Base-by-base conservation (phyloP, 2,113 vertebrate genomes). In the Symphodus melops region DNA sequence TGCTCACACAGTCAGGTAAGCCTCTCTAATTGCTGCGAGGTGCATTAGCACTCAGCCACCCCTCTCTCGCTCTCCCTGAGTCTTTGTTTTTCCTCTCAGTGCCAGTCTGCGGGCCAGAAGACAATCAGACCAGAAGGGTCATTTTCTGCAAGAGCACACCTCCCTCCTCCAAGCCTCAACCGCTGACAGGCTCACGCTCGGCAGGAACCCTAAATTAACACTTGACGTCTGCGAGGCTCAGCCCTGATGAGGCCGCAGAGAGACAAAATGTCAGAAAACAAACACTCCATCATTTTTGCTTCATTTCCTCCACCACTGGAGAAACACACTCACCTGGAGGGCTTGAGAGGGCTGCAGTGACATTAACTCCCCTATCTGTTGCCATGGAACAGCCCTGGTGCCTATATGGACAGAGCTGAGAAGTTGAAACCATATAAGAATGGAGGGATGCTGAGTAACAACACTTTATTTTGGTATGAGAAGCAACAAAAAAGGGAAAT, bases 141-240 rank as follows among this genome's bases (percentile, higher is more conserved):
- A 94, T 96, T 96, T 97, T 96, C 94, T 96, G 93, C 93, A 94
- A 95, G 94, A 96, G 94, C 94, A 95, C 93, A 95, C 94, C 95
- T 95, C 92, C 93, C 91, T 89, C 92, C 93, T 95, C 92, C 92
- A 89, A 95, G 94, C 92, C 66, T 68, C 67, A 91, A 51, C 89
- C 82, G 86, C 93, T 94, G 92, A 93, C 91, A 94, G 91, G 92
- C 93, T 96, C 94, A 93, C 93, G 92, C 94, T 95, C 94, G 91
- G 94, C 95, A 92, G 94, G 94, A 96, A 94, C 88, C 86, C 93
- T 93, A 96, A 96, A 95, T 97, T 95, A 96, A 95, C 93, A 94
- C 94, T 95, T 94, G 93, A 94, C 94, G 93, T 92, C 92, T 70
- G 79, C 90, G 83, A 90, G 93, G 93, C 92, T 94, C 93, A 91